Conservation (phyloP, 2,888 invertebrate species). For the Alloscopus bannaensis region DNA sequence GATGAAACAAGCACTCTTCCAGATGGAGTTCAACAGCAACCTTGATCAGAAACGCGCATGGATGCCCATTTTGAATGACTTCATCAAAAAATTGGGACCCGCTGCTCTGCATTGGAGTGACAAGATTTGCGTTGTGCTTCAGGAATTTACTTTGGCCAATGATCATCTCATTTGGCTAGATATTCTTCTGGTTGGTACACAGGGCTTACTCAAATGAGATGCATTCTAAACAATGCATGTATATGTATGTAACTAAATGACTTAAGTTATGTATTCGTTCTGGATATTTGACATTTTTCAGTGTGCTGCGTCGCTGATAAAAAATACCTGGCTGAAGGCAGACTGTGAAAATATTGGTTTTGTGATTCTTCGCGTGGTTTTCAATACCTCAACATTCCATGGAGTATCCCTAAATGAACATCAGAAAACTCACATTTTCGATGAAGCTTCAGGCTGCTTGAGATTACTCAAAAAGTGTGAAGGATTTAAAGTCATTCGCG, state of each 20-base stretch:
- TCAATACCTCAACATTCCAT: constrained; percentile 53
- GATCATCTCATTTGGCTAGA: constrained; percentile 56
- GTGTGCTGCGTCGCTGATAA: constrained; percentile 44
- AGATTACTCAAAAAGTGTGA: constrained; percentile 41
- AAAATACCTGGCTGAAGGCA: constrained; percentile 66
- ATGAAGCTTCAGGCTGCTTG: constrained; percentile 32
- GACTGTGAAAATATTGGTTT: constrained; percentile 48
- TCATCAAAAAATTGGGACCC: constrained; percentile 52
- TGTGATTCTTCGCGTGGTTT: constrained; percentile 59
- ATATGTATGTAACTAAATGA: not conserved
- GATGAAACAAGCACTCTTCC: constrained; percentile 59
- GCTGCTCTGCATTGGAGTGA: constrained; percentile 64
- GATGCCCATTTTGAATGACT: constrained; percentile 54
- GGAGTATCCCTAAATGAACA: constrained; percentile 3
- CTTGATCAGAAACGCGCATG: constrained; percentile 43
- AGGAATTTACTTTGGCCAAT: constrained; percentile 39
- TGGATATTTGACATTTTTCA: constrained; percentile 17
- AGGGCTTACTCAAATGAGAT: not conserved
- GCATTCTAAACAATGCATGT: not conserved
- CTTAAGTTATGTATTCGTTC: not conserved
- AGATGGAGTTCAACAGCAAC: constrained; percentile 60
- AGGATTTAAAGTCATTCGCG: constrained; percentile 35
- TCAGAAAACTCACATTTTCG: not conserved
- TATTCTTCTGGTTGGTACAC: constrained; percentile 57
- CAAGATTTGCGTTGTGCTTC: constrained; percentile 53